Percentiles rank a stretch among this genome's conserved stretches.
phyloP scores from a whole-genome alignment of 2,888 invertebrate species.

The Theretra japonica region DNA sequence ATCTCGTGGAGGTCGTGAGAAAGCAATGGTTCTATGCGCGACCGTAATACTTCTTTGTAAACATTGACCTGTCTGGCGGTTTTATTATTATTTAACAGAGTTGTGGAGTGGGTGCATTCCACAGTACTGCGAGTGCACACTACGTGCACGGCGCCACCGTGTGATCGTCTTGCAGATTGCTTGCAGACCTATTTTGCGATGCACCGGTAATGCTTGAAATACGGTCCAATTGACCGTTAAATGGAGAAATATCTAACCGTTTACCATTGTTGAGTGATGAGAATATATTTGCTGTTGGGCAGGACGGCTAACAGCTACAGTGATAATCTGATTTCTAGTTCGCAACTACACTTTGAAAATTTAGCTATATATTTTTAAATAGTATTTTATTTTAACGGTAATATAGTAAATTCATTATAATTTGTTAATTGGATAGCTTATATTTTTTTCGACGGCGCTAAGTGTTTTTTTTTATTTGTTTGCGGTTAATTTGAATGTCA shows the following conservation, averaged over 20 bases:
- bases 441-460: too few species aligned
- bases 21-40: constrained; percentile 18
- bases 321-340: too few species aligned
- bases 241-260: constrained; percentile 15
- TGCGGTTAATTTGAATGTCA: too few species aligned
- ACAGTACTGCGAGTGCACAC: constrained; percentile 27
- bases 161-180: constrained; percentile 36
- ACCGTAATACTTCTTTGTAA: constrained; percentile 22
- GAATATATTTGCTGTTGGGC: neutral
- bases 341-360: too few species aligned
- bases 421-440: too few species aligned
- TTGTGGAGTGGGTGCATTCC: constrained; percentile 40
- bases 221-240: constrained; percentile 22
- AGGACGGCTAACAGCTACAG: too few species aligned
- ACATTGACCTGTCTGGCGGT: constrained; percentile 25
- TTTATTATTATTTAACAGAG: constrained; percentile 26
- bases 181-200: constrained; percentile 28
- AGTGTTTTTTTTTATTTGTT: too few species aligned
- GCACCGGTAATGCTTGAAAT: constrained; percentile 26
- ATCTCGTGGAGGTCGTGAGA: constrained; percentile 23
- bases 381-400: too few species aligned
- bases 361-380: too few species aligned
- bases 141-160: constrained; percentile 40
- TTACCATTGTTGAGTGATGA: constrained; percentile 9
- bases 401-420: too few species aligned